These are phyloP conservation scores for Periophthalmus magnuspinnatus DNA, from an alignment of 2,797 vertebrate genomes.

Conservation along the genomic window DNA sequence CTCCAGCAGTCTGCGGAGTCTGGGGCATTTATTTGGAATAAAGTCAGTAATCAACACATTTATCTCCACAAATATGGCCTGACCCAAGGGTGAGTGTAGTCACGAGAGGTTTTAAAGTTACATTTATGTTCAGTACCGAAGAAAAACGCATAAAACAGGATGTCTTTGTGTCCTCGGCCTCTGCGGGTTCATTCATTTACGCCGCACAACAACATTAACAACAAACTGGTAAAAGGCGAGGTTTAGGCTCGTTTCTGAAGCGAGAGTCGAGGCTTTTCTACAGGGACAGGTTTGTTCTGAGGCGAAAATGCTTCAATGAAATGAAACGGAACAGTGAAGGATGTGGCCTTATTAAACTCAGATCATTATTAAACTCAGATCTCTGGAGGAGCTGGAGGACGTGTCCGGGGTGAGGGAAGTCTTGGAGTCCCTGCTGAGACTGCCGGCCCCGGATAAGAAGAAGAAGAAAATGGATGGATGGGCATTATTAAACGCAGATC, in stretches of 20 bases:
- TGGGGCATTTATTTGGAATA: neutral
- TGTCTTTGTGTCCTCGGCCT: neutral
- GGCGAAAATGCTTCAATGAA: neutral
- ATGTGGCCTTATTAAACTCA: too few relatives aligned
- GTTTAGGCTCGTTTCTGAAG: neutral
- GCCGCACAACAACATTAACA: neutral
- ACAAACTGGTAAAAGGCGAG: neutral
- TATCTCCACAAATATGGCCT: neutral
- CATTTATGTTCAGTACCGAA: neutral
- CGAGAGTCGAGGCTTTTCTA: neutral
- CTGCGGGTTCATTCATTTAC: neutral
- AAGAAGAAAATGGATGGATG: too few relatives aligned
- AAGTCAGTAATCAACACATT: neutral
- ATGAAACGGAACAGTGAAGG: too few relatives aligned
- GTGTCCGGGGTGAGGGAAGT: too few relatives aligned
- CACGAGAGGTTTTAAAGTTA: neutral
- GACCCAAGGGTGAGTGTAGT: neutral
- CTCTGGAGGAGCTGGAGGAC: too few relatives aligned
- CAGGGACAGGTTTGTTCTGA: neutral
- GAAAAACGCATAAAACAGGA: neutral
- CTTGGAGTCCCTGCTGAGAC: too few relatives aligned
- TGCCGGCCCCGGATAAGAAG: too few relatives aligned
- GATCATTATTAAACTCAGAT: too few relatives aligned
- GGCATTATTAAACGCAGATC: too few relatives aligned
- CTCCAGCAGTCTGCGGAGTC: neutral